Conservation (phyloP, 2,888 invertebrate genomes). For the Dorcus hopei region DNA sequence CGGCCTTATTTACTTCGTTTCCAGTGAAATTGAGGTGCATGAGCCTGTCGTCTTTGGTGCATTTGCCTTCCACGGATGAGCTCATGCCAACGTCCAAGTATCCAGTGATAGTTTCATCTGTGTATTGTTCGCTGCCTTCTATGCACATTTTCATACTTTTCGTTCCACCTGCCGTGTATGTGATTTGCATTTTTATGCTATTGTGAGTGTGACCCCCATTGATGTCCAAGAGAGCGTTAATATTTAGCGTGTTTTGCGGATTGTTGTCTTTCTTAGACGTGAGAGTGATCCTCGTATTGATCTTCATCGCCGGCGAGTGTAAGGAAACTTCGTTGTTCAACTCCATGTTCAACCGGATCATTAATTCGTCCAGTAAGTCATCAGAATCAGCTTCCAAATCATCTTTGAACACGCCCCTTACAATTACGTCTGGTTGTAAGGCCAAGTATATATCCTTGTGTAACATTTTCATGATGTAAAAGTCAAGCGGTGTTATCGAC, state of each 20-base stretch:
- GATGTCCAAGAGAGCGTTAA: conserved; percentile 35
- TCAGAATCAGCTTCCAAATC: conserved; percentile 29
- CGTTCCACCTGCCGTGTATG: conserved; percentile 28
- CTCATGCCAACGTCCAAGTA: conserved; percentile 39
- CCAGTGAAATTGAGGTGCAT: conserved; percentile 39
- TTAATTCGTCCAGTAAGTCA: conserved; percentile 38
- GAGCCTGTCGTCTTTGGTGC: conserved; percentile 37
- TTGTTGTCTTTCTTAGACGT: conserved; percentile 38
- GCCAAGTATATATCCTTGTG: neutral
- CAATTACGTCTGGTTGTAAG: conserved; percentile 29
- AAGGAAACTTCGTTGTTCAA: conserved; percentile 18
- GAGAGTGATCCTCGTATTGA: conserved; percentile 34
- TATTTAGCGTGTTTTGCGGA: conserved; percentile 39
- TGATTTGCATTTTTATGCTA: conserved; percentile 34
- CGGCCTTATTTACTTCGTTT: conserved; percentile 42
- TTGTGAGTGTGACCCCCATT: conserved; percentile 37
- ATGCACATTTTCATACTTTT: conserved; percentile 45
- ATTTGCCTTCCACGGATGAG: conserved; percentile 37
- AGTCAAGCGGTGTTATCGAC: too few species aligned
- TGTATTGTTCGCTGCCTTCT: conserved; percentile 39
- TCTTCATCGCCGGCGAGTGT: conserved; percentile 28
- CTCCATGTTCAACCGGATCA: conserved; percentile 33
- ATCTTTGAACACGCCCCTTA: conserved; percentile 35
- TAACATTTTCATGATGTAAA: neutral
- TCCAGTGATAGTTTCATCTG: conserved; percentile 35